These are phyloP conservation scores for Arrhamphus sclerolepis DNA, from an alignment of 2,797 vertebrate genomes.

Conservation along the genomic window DNA sequence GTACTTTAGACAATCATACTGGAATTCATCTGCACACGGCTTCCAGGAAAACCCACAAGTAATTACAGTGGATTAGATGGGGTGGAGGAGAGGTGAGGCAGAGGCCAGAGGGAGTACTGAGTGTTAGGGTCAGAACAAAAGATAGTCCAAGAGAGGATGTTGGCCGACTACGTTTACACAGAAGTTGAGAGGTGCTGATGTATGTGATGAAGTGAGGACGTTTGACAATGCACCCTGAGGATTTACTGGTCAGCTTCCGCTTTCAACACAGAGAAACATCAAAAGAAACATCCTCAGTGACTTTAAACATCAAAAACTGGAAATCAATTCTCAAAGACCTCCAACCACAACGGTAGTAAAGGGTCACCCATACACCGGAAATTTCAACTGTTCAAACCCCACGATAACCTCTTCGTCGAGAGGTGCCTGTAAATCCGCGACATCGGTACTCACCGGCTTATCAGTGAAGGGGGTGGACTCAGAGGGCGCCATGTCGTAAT, in stretches of 20 bases:
- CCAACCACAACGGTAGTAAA: conserved; percentile 10
- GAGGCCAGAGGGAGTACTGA: conserved; percentile 29
- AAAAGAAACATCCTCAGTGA: conserved; percentile 20
- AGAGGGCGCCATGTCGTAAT: conserved; percentile 88
- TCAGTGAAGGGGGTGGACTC: conserved; percentile 84
- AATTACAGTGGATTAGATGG: conserved; percentile 62
- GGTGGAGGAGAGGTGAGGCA: conserved; percentile 34
- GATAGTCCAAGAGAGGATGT: conserved; percentile 11
- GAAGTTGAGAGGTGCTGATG: conserved; percentile 51
- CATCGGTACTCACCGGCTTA: conserved; percentile 85
- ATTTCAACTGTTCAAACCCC: conserved; percentile 17
- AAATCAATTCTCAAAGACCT: conserved; percentile 38
- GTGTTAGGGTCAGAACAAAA: conserved; percentile 31
- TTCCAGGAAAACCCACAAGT: conserved; percentile 62
- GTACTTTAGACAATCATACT: conserved; percentile 26
- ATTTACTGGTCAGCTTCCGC: conserved; percentile 48
- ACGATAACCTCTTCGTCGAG: conserved; percentile 28
- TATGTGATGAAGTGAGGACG: conserved; percentile 61
- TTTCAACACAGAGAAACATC: conserved; percentile 25
- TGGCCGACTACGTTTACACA: conserved; percentile 21
- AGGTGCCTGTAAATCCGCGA: conserved; percentile 6
- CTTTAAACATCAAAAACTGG: conserved; percentile 25
- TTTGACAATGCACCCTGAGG: conserved; percentile 29
- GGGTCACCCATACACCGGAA: conserved; percentile 35
- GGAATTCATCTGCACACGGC: conserved; percentile 47